Evolutionary conservation across 2,797 vertebrate species (phyloP), one percentile per base, ranked within the genome.

Genomic region (Erithacus rubecula): DNA sequence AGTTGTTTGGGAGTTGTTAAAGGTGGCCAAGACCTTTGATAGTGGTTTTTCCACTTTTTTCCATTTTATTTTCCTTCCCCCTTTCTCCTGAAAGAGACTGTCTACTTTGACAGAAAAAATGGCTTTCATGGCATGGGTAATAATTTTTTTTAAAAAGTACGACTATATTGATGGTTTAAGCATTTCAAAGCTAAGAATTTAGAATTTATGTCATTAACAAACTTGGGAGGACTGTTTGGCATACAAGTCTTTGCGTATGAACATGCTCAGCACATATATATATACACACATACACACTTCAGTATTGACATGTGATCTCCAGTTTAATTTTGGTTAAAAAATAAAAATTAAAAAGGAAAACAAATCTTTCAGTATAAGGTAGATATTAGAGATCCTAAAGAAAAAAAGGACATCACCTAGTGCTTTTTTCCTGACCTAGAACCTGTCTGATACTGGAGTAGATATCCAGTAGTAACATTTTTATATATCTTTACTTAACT

Each of bases 111-210:
- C n/a, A 70, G 78, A 60, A 84, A 70, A 70, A 84, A 76, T 52
- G 12, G 6, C 37, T 91, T 83, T 79, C 6, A 6, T 70, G 22
- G 21, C 4, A 16, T 58, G 65, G 60, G 74, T 32, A 79, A 58
- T 65, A 84, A 70, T 26, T 77, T 0, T n/a, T n/a, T n/a, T n/a
- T n/a, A 69, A 69, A 58, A 53, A 9, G 20, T 17, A 80, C 70
- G 53, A 49, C 0, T 1, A 2, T 49, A 15, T 70, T 88, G 85
- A 62, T 62, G 32, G 52, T 69, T 91, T 81, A 80, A 77, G 46
- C 86, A 51, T 71, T 88, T 88, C 69, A 47, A 82, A 89, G n/a
- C 55, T 49, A 83, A 86, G 58, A 86, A 68, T 88, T 81, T 75
- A 88, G 58, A 83, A 60, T 90, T 83, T 75, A 43, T 87, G 69